Evolutionary conservation across 2,888 invertebrate genomes (phyloP).

Genomic region (Litoditis marina): DNA sequence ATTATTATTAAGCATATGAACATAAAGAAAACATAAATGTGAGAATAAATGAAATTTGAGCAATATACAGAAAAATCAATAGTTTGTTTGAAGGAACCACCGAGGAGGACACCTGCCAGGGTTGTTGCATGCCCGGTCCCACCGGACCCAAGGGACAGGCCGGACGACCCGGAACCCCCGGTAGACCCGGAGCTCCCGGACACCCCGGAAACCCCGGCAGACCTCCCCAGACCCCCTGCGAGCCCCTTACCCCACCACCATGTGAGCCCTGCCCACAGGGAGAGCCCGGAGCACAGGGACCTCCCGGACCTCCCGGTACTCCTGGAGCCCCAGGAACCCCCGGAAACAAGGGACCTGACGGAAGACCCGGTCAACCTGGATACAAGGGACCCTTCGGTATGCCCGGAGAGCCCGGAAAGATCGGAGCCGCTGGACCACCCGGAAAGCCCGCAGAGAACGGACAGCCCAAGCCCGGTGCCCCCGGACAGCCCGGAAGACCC

Average conservation of each 20-base stretch:
- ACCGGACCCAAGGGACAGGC: conserved; percentile 47
- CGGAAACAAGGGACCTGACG: conserved; percentile 37
- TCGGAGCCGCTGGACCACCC: conserved; percentile 14
- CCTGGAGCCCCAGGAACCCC: conserved; percentile 34
- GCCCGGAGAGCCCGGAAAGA: conserved; percentile 15
- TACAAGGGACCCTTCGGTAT: conserved; percentile 20
- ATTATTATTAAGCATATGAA: no score
- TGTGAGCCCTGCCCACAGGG: conserved; percentile 32
- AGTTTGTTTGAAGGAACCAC: no score
- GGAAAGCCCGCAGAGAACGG: conserved; percentile 22
- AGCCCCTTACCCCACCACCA: conserved; percentile 22
- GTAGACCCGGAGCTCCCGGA: conserved; percentile 42
- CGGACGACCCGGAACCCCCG: conserved; percentile 44
- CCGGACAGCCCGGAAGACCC: conserved; percentile 24
- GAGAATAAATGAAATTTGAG: no score
- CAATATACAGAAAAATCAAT: conserved; percentile 15
- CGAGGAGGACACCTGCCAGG: conserved; percentile 34
- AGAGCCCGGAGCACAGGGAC: conserved; percentile 39
- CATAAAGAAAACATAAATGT: no score
- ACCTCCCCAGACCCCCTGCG: conserved; percentile 20
- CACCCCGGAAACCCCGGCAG: conserved; percentile 42
- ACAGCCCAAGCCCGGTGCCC: conserved; percentile 22
- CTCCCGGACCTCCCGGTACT: conserved; percentile 31
- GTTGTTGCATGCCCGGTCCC: conserved; percentile 48
- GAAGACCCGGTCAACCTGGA: conserved; percentile 35